A percentile compares a stretch with the other conserved stretches of the same genome.
Conservation (phyloP, 1,140 invertebrate genomes). For the Trichogramma pretiosum region DNA sequence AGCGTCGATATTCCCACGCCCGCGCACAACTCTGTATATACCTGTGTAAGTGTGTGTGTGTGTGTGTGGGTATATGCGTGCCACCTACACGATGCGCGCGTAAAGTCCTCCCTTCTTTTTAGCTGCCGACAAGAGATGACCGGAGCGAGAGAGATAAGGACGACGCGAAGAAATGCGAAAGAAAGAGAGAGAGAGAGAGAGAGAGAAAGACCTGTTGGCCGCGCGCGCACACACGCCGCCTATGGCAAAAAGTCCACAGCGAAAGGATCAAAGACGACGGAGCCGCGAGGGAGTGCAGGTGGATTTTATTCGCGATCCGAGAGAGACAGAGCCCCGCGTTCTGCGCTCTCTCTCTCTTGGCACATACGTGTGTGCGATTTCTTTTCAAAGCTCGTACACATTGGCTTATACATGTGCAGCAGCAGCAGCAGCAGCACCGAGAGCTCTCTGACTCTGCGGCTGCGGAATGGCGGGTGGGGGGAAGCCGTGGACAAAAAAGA, state of each 20-base stretch:
- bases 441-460: too few species aligned
- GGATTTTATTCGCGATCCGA: slow-evolving; percentile 12
- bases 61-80: too few species aligned
- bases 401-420: too few species aligned
- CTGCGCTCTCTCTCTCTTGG: not conserved
- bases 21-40: slow-evolving; percentile 33
- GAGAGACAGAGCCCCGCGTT: too few species aligned
- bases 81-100: too few species aligned
- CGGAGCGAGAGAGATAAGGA: too few species aligned
- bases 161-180: slow-evolving; percentile 12
- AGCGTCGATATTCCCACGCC: slow-evolving; percentile 41
- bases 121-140: too few species aligned
- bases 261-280: slow-evolving; percentile 18
- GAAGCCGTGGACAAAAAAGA: too few species aligned
- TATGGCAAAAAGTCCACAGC: slow-evolving; percentile 19
- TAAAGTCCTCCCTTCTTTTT: slow-evolving; percentile 7
- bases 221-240: not conserved
- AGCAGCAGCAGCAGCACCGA: too few species aligned
- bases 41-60: too few species aligned
- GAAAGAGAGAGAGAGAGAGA: not conserved
- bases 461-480: too few species aligned
- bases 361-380: not conserved
- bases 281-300: slow-evolving; percentile 4
- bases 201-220: slow-evolving; percentile 9
- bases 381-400: slow-evolving; percentile 5